Conservation (phyloP, 92 coral and sea anemone genomes). For the Porites cylindrica region DNA sequence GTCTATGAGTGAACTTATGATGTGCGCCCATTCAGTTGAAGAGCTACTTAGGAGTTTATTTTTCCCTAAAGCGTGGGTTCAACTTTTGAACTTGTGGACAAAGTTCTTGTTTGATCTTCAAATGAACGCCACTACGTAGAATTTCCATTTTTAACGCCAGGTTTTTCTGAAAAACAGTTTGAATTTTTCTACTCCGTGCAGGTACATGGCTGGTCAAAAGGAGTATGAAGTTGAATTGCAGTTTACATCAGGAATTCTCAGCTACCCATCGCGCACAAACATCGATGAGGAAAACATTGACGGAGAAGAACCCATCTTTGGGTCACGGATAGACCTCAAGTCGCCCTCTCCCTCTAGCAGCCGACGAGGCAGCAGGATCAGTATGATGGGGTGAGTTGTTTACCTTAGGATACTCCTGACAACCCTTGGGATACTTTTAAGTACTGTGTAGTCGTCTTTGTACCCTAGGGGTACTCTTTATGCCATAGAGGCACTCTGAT, state of each 20-base stretch:
- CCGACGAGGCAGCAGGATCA: constrained; percentile 84
- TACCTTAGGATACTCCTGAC: background rate
- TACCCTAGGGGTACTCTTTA: too few relatives aligned
- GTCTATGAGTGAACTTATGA: background rate
- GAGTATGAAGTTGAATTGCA: constrained; percentile 98
- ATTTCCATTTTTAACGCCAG: background rate
- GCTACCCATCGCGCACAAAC: constrained; percentile 97
- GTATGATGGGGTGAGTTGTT: constrained; percentile 75
- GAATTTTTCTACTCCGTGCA: background rate
- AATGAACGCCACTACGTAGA: background rate
- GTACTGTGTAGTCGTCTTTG: too few relatives aligned
- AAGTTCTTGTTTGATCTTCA: background rate
- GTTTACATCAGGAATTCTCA: constrained; percentile 93
- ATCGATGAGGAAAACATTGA: constrained; percentile 94
- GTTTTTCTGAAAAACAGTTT: background rate
- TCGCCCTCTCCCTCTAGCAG: constrained; percentile 70
- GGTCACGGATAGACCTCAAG: constrained; percentile 89
- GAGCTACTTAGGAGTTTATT: background rate
- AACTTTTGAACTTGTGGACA: background rate
- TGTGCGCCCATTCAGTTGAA: background rate
- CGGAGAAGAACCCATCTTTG: constrained; percentile 98
- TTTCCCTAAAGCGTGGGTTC: background rate
- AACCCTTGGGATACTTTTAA: too few relatives aligned
- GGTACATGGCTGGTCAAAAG: constrained; percentile 99
- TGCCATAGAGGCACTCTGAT: too few relatives aligned